Conservation (phyloP, 2,888 invertebrate species). For the Plagiodera versicolora region DNA sequence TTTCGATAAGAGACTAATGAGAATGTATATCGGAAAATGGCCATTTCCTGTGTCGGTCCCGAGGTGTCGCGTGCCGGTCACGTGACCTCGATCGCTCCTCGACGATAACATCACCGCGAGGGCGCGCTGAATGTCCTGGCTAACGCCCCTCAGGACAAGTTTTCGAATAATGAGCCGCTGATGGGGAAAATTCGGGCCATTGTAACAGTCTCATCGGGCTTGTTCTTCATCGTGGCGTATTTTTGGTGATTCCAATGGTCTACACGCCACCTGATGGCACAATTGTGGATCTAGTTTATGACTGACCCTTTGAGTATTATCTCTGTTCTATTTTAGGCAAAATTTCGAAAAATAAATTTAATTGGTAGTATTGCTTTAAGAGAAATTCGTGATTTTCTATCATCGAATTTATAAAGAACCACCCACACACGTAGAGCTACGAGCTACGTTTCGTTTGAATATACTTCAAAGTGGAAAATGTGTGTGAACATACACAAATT, state of each 20-base stretch:
- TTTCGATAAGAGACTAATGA: constrained; percentile 51
- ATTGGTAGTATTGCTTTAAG: too few relatives aligned
- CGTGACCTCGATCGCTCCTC: constrained; percentile 41
- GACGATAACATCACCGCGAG: constrained; percentile 41
- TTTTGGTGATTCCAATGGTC: too few relatives aligned
- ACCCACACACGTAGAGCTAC: too few relatives aligned
- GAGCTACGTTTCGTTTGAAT: too few relatives aligned
- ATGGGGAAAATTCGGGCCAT: not conserved
- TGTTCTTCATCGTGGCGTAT: too few relatives aligned
- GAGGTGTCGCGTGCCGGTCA: constrained; percentile 40
- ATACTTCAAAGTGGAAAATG: not conserved
- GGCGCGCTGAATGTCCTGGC: constrained; percentile 24
- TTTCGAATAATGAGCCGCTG: constrained; percentile 8
- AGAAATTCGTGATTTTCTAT: too few relatives aligned
- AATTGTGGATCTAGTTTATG: too few relatives aligned
- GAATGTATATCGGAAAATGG: constrained; percentile 35
- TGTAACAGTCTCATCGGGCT: not conserved
- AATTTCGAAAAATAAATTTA: too few relatives aligned
- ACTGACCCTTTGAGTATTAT: too few relatives aligned
- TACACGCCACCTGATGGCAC: too few relatives aligned
- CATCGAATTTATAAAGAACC: too few relatives aligned
- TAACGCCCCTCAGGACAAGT: constrained; percentile 25
- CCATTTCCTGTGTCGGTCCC: constrained; percentile 45
- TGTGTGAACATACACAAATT: constrained; percentile 19
- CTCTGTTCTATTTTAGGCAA: too few relatives aligned